Evolutionary conservation across 2,888 invertebrate species (phyloP), one percentile per base, ranked within the genome.

Genomic region (Andrena hattorfiana): DNA sequence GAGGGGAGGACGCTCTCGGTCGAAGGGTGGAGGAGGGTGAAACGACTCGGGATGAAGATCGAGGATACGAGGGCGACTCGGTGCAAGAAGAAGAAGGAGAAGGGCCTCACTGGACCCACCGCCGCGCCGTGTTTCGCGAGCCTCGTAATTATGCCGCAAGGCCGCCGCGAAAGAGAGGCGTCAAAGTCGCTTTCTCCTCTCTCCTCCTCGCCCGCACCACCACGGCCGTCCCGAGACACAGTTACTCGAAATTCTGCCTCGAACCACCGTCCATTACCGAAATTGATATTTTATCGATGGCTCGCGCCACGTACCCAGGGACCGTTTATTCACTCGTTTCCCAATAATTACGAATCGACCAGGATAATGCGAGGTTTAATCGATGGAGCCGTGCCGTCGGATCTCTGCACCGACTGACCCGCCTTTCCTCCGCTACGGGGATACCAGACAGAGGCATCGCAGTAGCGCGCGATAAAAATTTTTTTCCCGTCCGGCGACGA

Each of bases 91-190:
- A 62, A 74, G 62, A 74, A 72, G 67, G 70, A 72, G 69, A 71
- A 60, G 79, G 77, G 78, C 74, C 64, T 85, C 32, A 51, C 16
- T 76, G 85, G 93, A 94, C 93, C 93, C 93, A 93, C 94, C 94
- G 93, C 93, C 91, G 93, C 91, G 94, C 93, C 93, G 91, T 91
- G 94, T 93, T 93, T 91, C 91, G 92, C 93, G 93, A 93, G 93
- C 88, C 90, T 91, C 90, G 90, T 93, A 93, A 93, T 93, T 93
- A 94, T 84, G 89, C 75, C 81, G 83, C 89, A 88, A 87, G 86
- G 83, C 88, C 84, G 88, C 84, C 66, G 81, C 86, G 83, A 86
- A 86, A 88, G 90, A 89, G 90, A 93, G 93, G 94, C 94, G 94
- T 94, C 92, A 94, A 94, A 94, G 92, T 93, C 91, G 90, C 90